Evolutionary conservation across 1,140 invertebrate genomes (phyloP), one percentile per base, ranked within the genome.

Genomic region (Stratiolaelaps scimitus): DNA sequence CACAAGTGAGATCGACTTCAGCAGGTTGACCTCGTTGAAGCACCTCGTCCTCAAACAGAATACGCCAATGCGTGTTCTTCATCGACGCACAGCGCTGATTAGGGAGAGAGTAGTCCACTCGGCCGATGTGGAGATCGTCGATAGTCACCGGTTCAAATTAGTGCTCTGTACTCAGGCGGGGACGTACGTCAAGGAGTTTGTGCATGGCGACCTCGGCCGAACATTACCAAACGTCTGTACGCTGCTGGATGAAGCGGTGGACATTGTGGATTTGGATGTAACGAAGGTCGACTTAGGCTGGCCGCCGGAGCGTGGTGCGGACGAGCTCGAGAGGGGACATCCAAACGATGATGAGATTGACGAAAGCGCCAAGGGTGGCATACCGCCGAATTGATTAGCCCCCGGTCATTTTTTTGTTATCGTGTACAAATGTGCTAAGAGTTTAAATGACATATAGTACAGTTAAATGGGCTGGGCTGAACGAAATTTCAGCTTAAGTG

Each of bases 181-280:
- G 45, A 95, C 91, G 72, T 79, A 97, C 74, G 83, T 98, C 0
- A 98, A 98, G 78, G 93, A 98, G 78, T 92, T 96, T 80, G 85
- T 93, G 19, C 91, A 97, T 77, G 89, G 92, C 0, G 93, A 97
- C 78, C 88, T 95, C 74, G 86, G 87, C 17, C 79, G 92, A 45
- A 94, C 91, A 0, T 74, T 73, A 15, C 93, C 92, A 0, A 84
- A 79, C 74, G 73, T 92, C 13, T 79, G 81, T 20, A 71, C 72
- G 0, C 66, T 85, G 13, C 70, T 84, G 1, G 76, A 75, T 1
- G 47, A 66, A 44, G 78, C 81, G 43, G 79, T 80, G 68, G 84
- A 87, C 71, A 82, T 87, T 71, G 73, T 86, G 10, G 78, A 82
- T 30, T 74, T 83, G 6, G 83, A 86, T 73, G 85, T 92, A 29